Percentiles rank a stretch among this genome's conserved stretches.
These are phyloP conservation scores for Scaptomyza hsui DNA, from an alignment of 1,140 invertebrate species.

Conservation along the genomic window DNA sequence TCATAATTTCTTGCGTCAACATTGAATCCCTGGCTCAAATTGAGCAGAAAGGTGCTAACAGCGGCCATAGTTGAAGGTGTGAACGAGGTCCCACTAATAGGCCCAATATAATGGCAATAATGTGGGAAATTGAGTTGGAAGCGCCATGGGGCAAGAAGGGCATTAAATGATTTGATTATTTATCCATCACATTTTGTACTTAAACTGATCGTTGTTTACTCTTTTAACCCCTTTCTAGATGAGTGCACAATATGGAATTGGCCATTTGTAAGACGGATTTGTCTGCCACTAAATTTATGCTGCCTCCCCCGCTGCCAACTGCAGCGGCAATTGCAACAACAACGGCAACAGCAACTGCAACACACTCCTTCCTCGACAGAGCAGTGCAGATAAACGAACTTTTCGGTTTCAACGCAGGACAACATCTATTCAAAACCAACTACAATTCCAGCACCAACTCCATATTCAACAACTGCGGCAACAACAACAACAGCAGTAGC, in stretches of 20 bases:
- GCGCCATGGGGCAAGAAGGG: constrained; percentile 25
- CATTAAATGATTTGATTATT: constrained; percentile 14
- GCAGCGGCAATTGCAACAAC: constrained; percentile 55
- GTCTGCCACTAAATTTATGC: constrained; percentile 81
- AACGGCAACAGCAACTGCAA: constrained; percentile 48
- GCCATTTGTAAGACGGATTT: constrained; percentile 82
- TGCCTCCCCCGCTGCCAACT: constrained; percentile 64
- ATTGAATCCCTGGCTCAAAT: constrained; percentile 36
- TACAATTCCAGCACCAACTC: constrained; percentile 27
- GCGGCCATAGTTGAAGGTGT: constrained; percentile 56
- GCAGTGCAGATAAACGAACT: constrained; percentile 59
- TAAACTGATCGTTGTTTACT: constrained; percentile 27
- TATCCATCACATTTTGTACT: constrained; percentile 30
- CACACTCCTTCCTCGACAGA: constrained; percentile 56
- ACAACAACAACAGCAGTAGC: constrained; percentile 26
- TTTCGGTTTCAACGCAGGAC: constrained; percentile 62
- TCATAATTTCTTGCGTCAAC: constrained; percentile 71
- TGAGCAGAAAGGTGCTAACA: constrained; percentile 66
- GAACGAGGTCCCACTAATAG: constrained; percentile 57
- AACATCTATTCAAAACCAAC: constrained; percentile 61
- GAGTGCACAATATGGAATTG: constrained; percentile 80
- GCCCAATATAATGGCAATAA: constrained; percentile 48
- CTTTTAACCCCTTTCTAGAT: constrained; percentile 42
- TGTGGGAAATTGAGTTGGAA: not conserved
- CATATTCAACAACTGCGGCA: constrained; percentile 38